phyloP scores from a whole-genome alignment of 1,140 invertebrate species.

The Panagrolaimus sp. region DNA sequence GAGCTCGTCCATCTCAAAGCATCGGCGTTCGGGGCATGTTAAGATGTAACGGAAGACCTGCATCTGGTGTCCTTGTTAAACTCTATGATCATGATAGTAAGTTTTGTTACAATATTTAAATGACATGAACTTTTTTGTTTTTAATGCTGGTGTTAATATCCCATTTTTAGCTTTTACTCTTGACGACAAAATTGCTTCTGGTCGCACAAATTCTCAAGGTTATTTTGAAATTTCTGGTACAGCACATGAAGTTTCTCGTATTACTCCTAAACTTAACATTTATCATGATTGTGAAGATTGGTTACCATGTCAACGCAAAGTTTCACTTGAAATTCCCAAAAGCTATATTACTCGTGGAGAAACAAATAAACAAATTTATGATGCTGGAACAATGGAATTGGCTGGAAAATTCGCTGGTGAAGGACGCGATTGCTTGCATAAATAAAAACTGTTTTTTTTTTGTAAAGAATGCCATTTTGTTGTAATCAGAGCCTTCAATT shows the following conservation, averaged over 20 bases:
- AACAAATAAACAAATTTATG: conserved; percentile 19
- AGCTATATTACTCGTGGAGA: conserved; percentile 34
- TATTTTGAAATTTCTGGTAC: not conserved
- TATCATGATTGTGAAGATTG: conserved; percentile 6
- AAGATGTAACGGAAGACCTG: not conserved
- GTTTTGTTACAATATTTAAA: not conserved
- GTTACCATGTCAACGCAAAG: conserved; percentile 33
- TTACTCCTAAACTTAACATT: not conserved
- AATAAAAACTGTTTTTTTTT: not conserved
- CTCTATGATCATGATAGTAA: conserved; percentile 6
- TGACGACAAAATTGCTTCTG: not conserved
- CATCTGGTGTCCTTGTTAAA: not conserved
- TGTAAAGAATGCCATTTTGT: no score
- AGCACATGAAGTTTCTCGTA: not conserved
- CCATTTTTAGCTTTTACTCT: not conserved
- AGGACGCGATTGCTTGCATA: not conserved
- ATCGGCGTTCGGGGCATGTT: not conserved
- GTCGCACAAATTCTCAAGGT: not conserved
- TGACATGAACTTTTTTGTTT: no score
- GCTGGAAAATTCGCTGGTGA: conserved; percentile 22
- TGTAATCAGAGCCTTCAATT: no score
- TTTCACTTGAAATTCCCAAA: conserved; percentile 33
- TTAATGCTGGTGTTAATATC: not conserved
- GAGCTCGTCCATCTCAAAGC: not conserved
- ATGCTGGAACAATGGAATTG: conserved; percentile 33